These are phyloP conservation scores for Leptodactylus fallax DNA, from an alignment of 2,797 vertebrate genomes.

Conservation along the genomic window DNA sequence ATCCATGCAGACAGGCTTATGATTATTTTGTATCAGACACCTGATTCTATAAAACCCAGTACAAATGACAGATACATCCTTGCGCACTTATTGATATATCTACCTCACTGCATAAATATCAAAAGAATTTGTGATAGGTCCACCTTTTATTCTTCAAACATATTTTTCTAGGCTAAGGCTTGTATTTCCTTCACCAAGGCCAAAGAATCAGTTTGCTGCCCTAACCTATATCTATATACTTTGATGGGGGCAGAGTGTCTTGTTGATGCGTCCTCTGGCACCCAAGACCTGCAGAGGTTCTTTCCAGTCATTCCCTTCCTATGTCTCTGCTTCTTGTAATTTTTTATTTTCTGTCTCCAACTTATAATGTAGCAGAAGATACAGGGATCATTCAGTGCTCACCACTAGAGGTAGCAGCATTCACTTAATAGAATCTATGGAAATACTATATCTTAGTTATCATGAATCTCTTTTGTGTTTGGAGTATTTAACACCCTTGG, in stretches of 20 bases:
- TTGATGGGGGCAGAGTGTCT: not conserved
- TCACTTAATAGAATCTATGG: not conserved
- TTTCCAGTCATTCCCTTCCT: not conserved
- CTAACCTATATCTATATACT: no score
- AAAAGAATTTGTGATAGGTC: no score
- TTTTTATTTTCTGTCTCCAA: not conserved
- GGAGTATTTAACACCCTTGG: not conserved
- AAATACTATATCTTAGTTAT: conserved; percentile 5
- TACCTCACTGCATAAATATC: no score
- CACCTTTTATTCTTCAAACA: no score
- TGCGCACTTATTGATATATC: no score
- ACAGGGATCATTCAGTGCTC: not conserved
- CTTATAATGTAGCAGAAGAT: not conserved
- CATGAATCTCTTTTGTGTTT: not conserved
- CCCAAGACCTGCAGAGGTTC: not conserved
- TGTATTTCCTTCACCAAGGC: no score
- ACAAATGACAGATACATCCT: no score
- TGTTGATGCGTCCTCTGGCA: not conserved
- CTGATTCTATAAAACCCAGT: no score
- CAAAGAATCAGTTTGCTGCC: no score
- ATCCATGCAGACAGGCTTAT: no score
- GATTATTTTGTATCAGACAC: no score
- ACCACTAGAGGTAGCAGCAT: not conserved
- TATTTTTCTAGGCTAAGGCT: no score
- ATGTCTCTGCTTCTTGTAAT: not conserved